Evolutionary conservation across 2,797 vertebrate species (phyloP).

Genomic region (Pseudochirops cupreus): DNA sequence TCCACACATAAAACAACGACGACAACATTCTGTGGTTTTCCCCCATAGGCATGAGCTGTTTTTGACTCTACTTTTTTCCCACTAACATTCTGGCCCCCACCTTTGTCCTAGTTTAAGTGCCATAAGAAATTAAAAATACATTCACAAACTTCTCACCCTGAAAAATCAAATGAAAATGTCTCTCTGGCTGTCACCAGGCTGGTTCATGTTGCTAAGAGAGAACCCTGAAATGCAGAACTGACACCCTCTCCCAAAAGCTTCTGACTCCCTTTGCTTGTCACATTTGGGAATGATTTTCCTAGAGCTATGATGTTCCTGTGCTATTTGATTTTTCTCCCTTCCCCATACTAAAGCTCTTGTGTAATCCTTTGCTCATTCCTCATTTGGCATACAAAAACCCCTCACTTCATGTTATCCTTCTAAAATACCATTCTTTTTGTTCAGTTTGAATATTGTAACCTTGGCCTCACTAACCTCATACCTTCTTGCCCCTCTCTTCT

Average conservation of each 20-base stretch:
- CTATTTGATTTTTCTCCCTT: background rate
- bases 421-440: background rate
- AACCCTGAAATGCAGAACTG: background rate
- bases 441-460: background rate
- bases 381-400: background rate
- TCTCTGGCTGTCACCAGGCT: background rate
- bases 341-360: background rate
- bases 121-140: background rate
- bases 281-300: slow-evolving; percentile 15
- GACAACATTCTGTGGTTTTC: background rate
- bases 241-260: background rate
- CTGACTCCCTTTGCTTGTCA: background rate
- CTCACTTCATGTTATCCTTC: background rate
- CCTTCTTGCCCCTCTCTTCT: background rate
- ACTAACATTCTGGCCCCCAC: background rate
- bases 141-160: background rate
- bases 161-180: slow-evolving; percentile 14
- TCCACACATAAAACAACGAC: background rate
- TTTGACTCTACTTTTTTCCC: background rate
- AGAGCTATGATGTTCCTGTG: background rate
- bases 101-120: background rate
- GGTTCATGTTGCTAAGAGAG: slow-evolving; percentile 36
- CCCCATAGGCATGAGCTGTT: background rate
- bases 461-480: background rate
- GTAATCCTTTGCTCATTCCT: background rate